Percentiles rank a stretch among this genome's conserved stretches.
Evolutionary conservation across 2,113 vertebrate genomes (phyloP).

Genomic region (Xiphorhynchus elegans): DNA sequence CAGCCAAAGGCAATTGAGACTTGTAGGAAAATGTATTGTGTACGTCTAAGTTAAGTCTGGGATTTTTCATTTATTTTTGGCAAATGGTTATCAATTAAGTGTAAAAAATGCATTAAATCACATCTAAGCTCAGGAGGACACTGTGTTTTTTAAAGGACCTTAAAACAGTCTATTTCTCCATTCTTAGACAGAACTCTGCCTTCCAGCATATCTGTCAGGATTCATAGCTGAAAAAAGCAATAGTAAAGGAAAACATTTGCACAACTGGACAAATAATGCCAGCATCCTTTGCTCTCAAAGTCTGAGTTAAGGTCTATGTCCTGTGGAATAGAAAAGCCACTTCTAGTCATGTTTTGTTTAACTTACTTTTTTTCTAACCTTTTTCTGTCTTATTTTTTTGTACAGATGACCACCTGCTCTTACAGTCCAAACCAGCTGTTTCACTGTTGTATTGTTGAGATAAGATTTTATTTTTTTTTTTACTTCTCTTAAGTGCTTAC

Average conservation of each 20-base stretch:
- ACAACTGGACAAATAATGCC: neutral
- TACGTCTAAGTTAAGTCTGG: neutral
- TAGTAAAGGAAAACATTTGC: neutral
- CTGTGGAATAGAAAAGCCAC: neutral
- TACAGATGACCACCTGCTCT: constrained; percentile 1
- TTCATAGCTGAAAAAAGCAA: neutral
- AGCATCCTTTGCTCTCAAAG: neutral
- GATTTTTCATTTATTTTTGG: neutral
- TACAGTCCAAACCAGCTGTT: constrained; percentile 3
- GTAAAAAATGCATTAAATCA: neutral
- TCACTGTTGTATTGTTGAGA: neutral
- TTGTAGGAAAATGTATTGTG: neutral
- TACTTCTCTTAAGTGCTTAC: neutral
- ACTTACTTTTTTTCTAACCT: neutral
- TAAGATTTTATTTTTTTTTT: neutral
- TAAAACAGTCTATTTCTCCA: neutral
- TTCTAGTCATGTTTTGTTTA: neutral
- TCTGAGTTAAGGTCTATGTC: neutral
- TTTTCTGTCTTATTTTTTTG: neutral
- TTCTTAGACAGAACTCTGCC: neutral
- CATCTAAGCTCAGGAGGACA: neutral
- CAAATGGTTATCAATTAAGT: neutral
- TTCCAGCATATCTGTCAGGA: neutral
- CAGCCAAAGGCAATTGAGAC: neutral
- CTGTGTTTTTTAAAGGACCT: neutral